These are phyloP conservation scores for Sminthopsis crassicaudata DNA, from an alignment of 2,113 vertebrate genomes.

Conservation along the genomic window DNA sequence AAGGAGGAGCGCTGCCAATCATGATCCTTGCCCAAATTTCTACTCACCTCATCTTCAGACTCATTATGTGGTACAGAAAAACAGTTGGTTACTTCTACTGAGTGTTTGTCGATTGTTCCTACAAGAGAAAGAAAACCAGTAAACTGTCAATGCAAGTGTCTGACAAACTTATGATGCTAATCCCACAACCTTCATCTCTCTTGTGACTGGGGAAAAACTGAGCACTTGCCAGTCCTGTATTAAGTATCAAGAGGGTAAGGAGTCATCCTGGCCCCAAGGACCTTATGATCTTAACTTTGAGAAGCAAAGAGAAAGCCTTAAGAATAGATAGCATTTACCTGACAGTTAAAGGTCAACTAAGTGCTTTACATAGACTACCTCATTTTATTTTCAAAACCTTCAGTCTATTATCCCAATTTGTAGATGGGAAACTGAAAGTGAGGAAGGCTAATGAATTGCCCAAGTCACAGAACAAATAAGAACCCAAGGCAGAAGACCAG, in stretches of 20 bases:
- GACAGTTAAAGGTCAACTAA: background rate
- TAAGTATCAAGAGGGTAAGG: background rate
- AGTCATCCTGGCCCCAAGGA: background rate
- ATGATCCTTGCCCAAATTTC: background rate
- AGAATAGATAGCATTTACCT: background rate
- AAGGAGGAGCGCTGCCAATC: background rate
- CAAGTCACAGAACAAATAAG: background rate
- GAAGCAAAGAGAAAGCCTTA: background rate
- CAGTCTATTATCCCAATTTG: background rate
- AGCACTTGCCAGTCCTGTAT: background rate
- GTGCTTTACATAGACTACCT: background rate
- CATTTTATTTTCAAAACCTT: background rate
- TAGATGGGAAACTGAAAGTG: background rate
- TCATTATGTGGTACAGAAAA: slow-evolving; percentile 99
- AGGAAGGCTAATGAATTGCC: background rate
- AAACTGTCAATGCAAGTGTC: background rate
- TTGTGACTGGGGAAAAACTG: background rate
- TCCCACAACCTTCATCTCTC: background rate
- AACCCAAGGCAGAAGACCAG: background rate
- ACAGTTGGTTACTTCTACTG: slow-evolving; percentile 98
- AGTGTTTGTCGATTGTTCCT: slow-evolving; percentile 97
- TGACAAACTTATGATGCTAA: background rate
- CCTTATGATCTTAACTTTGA: background rate
- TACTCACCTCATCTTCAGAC: slow-evolving; percentile 96
- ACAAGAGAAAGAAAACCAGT: slow-evolving; percentile 32